These are phyloP conservation scores for Guaruba guarouba DNA, from an alignment of 2,113 vertebrate genomes.

Conservation along the genomic window DNA sequence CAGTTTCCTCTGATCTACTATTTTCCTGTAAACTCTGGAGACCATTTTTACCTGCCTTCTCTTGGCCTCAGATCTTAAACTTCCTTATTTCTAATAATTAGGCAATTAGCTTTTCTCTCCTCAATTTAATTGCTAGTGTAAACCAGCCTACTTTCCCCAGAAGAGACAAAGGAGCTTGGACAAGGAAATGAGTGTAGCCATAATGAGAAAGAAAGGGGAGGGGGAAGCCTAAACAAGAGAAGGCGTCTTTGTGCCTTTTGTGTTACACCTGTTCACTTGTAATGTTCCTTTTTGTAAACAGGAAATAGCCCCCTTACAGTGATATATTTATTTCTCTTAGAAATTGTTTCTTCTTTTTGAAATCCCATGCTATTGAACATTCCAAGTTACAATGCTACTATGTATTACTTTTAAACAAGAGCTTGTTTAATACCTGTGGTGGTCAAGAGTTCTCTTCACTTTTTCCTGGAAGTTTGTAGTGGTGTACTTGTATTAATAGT, in stretches of 20 bases:
- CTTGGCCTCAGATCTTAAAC: slow-evolving; percentile 24
- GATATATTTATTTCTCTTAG: neutral
- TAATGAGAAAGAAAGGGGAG: neutral
- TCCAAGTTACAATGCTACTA: neutral
- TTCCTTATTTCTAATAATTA: slow-evolving; percentile 46
- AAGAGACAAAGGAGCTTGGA: slow-evolving; percentile 7
- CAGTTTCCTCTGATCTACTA: neutral
- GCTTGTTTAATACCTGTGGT: neutral
- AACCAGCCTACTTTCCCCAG: neutral
- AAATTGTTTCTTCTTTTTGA: neutral
- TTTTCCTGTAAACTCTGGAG: neutral
- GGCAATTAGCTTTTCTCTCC: slow-evolving; percentile 26
- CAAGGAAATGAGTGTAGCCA: neutral
- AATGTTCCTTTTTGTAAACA: neutral
- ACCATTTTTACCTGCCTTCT: slow-evolving; percentile 11
- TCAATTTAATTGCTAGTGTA: slow-evolving; percentile 25
- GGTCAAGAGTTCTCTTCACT: neutral
- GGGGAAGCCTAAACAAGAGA: neutral
- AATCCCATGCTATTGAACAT: neutral
- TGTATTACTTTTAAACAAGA: neutral
- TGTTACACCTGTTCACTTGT: neutral
- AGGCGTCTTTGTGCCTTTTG: neutral
- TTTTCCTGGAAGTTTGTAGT: neutral
- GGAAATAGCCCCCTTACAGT: neutral
- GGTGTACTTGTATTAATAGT: neutral